Evolutionary conservation across 2,113 vertebrate species (phyloP).

Genomic region (Hemichromis elongatus): DNA sequence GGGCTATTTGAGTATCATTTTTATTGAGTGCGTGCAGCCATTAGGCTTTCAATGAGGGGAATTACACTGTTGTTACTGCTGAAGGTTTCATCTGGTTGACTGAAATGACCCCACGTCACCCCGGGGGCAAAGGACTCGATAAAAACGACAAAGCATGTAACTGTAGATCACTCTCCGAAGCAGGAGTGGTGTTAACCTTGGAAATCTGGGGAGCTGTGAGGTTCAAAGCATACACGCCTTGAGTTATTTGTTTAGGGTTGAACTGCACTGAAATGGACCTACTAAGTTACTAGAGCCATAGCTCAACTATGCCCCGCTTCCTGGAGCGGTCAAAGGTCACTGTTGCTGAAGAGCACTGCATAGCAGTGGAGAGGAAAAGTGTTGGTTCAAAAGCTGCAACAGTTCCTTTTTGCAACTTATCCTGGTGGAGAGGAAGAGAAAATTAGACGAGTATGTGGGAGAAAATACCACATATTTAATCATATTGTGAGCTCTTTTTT

Average conservation of each 20-base stretch:
- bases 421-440: background rate
- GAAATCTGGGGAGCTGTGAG: constrained; percentile 23
- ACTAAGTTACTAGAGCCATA: constrained; percentile 35
- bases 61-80: constrained; percentile 11
- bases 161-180: constrained; percentile 48
- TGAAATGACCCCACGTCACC: constrained; percentile 24
- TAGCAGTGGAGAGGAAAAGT: background rate
- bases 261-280: constrained; percentile 25
- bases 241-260: constrained; percentile 58
- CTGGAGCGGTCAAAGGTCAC: constrained; percentile 46
- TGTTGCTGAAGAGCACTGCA: constrained; percentile 1
- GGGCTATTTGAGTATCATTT: background rate
- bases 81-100: constrained; percentile 18
- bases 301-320: constrained; percentile 31
- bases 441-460: background rate
- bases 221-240: constrained; percentile 44
- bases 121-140: constrained; percentile 22
- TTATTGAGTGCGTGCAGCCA: background rate
- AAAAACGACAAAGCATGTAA: constrained; percentile 61
- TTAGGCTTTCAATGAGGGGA: constrained; percentile 7
- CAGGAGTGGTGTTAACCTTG: constrained; percentile 41
- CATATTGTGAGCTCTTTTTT: constrained; percentile 1
- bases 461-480: constrained; percentile 7
- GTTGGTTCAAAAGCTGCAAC: background rate
- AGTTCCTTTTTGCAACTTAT: background rate